Evolutionary conservation across 2,888 invertebrate species (phyloP), one percentile per base, ranked within the genome.

Genomic region (Eumerus sabulonum): DNA sequence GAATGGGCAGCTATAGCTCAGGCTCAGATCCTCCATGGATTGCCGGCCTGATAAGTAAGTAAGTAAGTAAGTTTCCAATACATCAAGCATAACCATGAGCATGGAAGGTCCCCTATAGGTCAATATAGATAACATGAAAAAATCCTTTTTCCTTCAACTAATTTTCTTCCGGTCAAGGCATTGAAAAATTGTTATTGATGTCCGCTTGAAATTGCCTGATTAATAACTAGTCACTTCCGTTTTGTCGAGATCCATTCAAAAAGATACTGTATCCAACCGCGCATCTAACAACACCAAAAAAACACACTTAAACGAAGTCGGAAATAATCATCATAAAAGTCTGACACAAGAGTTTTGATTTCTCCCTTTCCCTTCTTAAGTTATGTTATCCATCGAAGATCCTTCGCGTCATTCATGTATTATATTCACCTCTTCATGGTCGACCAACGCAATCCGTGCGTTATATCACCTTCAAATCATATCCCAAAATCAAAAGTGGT

Each of bases 311-410:
- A 73, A 48, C 40, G 57, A 70, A 64, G 63, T 79, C 79, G 79
- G 79, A 79, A 79, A 79, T 74, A 79, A 79, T 79, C 74, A 79
- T 74, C 68, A 79, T 79, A 79, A 74, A 79, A 50, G 79, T 79
- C 79, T 79, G 79, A 74, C 79, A 74, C 44, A 63, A 63, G 59
- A 38, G 63, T 64, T n/a, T n/a, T 54, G 72, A 66, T 63, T 79
- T 77, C 71, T 42, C 16, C 54, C 64, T 60, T 67, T 54, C 42
- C 14, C 14, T 64, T 59, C 44, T 19, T 54, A 60, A 76, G 64
- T 71, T 76, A 66, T 27, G 27, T 77, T 67, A 73, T 67, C 73
- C 77, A 77, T 45, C 42, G 57, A n/a, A n/a, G 74, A 73, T 79
- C 79, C 79, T 79, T 79, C 71, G 64, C 64, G 60, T 71, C 54